Evolutionary conservation across 2,888 invertebrate genomes (phyloP).

Genomic region (Dynastes grantii): DNA sequence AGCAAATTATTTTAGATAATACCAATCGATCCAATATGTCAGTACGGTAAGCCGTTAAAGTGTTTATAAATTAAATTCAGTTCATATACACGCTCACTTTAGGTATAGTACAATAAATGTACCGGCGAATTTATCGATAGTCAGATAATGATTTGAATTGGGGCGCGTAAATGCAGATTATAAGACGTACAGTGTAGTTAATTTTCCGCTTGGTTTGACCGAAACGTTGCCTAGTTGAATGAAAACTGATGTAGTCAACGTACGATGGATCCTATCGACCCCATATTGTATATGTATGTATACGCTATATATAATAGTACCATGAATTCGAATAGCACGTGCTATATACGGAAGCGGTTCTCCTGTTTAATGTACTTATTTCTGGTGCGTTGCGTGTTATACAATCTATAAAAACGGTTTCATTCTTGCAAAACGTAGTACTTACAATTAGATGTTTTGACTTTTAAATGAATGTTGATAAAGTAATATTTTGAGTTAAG

Average conservation of each 20-base stretch:
- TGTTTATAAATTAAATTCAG: slow-evolving; percentile 32
- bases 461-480: slow-evolving; percentile 26
- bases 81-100: slow-evolving; percentile 22
- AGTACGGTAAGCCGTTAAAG: slow-evolving; percentile 5
- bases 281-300: slow-evolving; percentile 33
- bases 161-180: slow-evolving; percentile 40
- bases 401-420: slow-evolving; percentile 21
- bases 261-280: slow-evolving; percentile 50
- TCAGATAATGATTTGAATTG: slow-evolving; percentile 36
- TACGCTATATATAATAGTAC: slow-evolving; percentile 41
- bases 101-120: not conserved
- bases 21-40: slow-evolving; percentile 4
- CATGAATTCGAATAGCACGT: slow-evolving; percentile 39
- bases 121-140: slow-evolving; percentile 23
- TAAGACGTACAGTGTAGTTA: slow-evolving; percentile 45
- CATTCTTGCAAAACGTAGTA: slow-evolving; percentile 22
- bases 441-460: slow-evolving; percentile 7
- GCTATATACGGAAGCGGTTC: slow-evolving; percentile 28
- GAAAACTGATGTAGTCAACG: slow-evolving; percentile 54
- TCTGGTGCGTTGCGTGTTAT: slow-evolving; percentile 39
- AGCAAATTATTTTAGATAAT: not conserved
- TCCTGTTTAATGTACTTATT: slow-evolving; percentile 24
- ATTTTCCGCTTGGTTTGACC: slow-evolving; percentile 51
- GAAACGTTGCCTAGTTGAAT: slow-evolving; percentile 53
- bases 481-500: slow-evolving; percentile 13